Evolutionary conservation across 2,888 invertebrate species (phyloP).

Genomic region (Cataglyphis rosenhaueri): DNA sequence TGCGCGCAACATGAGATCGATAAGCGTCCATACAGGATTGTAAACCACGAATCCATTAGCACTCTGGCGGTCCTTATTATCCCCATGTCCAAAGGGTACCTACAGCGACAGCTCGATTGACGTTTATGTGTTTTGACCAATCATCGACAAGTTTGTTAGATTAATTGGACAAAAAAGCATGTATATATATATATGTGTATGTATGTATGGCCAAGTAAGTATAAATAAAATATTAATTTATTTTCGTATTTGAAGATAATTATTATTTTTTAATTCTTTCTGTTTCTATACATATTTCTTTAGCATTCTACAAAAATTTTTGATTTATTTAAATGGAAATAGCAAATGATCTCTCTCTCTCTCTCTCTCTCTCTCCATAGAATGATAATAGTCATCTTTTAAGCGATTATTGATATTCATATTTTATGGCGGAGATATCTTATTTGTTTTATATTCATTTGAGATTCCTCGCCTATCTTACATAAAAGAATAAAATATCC

Average conservation of each 20-base stretch:
- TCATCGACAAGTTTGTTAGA: neutral
- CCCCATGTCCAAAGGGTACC: neutral
- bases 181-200: neutral
- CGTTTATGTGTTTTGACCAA: neutral
- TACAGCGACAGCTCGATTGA: neutral
- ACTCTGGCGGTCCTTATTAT: constrained; percentile 34
- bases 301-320: constrained; percentile 1
- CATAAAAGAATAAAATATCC: neutral
- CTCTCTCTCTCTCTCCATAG: neutral
- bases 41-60: constrained; percentile 37
- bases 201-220: neutral
- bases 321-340: neutral
- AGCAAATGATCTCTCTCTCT: neutral
- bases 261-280: neutral
- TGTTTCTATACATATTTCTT: neutral
- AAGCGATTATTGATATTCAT: constrained; percentile 5
- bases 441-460: neutral
- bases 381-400: neutral
- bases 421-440: constrained; percentile 25
- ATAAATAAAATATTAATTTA: neutral
- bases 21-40: constrained; percentile 28
- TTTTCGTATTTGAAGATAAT: neutral
- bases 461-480: neutral
- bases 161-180: neutral
- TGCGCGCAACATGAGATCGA: constrained; percentile 52